A percentile compares a stretch with the other conserved stretches of the same genome.
These are phyloP conservation scores for Sciaenops ocellatus DNA, from an alignment of 2,797 vertebrate species.

Conservation along the genomic window DNA sequence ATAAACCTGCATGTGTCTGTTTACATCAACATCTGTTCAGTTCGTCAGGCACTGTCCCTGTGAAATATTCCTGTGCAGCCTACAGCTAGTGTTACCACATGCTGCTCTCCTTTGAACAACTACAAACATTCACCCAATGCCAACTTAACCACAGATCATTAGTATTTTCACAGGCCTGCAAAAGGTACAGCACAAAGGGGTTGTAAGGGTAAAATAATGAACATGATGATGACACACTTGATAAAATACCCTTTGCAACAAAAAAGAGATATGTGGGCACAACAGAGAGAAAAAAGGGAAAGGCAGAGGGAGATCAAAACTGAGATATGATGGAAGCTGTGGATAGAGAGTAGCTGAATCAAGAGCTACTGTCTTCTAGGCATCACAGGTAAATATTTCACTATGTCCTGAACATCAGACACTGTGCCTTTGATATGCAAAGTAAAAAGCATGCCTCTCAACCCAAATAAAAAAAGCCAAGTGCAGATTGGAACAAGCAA, in stretches of 20 bases:
- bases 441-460: conserved; percentile 52
- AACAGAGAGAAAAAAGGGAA: neutral
- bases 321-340: conserved; percentile 21
- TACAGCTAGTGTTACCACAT: neutral
- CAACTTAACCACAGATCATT: conserved; percentile 22
- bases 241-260: conserved; percentile 40
- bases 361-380: conserved; percentile 48
- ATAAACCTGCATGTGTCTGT: conserved; percentile 7
- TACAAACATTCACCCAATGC: conserved; percentile 25
- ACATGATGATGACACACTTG: conserved; percentile 25
- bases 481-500: conserved; percentile 25
- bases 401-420: conserved; percentile 62
- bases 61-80: conserved; percentile 25
- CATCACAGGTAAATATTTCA: conserved; percentile 72
- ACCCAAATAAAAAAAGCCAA: conserved; percentile 52
- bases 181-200: conserved; percentile 9
- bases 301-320: conserved; percentile 37
- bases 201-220: conserved; percentile 28
- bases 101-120: conserved; percentile 34
- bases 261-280: neutral
- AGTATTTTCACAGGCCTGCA: conserved; percentile 20
- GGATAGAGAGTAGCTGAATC: conserved; percentile 35
- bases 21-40: conserved; percentile 20
- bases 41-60: conserved; percentile 7
- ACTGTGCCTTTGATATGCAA: conserved; percentile 70